Evolutionary conservation across 35 echinoderm and acorn worm genomes (phyloP).

Genomic region (Ophioderma brevispina): DNA sequence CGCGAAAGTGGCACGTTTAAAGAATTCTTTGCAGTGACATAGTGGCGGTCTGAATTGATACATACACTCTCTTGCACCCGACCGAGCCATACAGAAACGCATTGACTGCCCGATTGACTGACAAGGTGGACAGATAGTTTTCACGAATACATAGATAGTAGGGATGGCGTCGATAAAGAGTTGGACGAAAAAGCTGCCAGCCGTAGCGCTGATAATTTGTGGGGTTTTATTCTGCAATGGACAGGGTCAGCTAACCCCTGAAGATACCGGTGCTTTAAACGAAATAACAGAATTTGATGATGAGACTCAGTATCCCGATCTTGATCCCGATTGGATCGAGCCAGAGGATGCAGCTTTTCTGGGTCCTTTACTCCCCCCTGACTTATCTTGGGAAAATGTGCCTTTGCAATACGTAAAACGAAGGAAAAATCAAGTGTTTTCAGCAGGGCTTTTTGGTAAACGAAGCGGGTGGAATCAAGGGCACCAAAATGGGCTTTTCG

Average conservation of each 20-base stretch:
- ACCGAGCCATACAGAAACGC: no score
- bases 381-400: neutral
- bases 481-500: neutral
- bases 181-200: neutral
- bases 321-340: neutral
- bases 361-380: neutral
- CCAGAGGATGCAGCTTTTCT: neutral
- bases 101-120: no score
- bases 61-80: no score
- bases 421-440: neutral
- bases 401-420: neutral
- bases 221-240: neutral
- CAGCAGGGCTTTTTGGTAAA: slow-evolving; percentile 9
- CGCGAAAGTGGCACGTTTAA: no score
- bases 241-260: neutral
- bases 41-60: no score
- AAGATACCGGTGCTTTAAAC: neutral
- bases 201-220: neutral
- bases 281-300: neutral
- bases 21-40: no score
- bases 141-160: no score
- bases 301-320: neutral
- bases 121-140: no score
- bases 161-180: neutral
- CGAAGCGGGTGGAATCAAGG: neutral